Percentiles rank a stretch among this genome's conserved stretches.
Evolutionary conservation across 1,140 invertebrate species (phyloP).

Genomic region (Leguminivora glycinivorella): DNA sequence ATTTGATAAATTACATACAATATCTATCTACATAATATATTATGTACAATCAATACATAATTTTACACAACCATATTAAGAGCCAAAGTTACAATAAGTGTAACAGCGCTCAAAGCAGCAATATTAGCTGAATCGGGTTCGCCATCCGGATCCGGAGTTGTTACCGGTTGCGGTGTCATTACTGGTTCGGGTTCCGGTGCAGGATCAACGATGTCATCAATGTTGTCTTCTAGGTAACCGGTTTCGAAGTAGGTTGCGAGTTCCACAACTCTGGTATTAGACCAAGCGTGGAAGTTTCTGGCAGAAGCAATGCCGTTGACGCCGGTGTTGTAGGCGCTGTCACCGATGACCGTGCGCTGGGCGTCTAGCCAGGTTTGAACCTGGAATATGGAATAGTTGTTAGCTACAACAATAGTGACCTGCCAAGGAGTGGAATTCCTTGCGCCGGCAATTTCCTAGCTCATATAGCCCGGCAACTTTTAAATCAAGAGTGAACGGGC

Average conservation of each 20-base stretch:
- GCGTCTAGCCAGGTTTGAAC: conserved; percentile 53
- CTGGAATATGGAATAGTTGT: conserved; percentile 39
- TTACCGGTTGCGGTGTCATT: background rate
- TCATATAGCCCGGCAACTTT: too few relatives aligned
- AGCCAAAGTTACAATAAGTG: conserved; percentile 43
- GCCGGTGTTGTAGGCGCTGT: conserved; percentile 44
- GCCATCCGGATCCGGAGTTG: background rate
- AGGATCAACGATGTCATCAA: conserved; percentile 39
- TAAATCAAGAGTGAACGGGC: too few relatives aligned
- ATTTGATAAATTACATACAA: background rate
- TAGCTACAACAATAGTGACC: conserved; percentile 15
- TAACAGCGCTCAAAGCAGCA: conserved; percentile 45
- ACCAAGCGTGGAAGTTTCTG: conserved; percentile 53
- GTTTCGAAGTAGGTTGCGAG: conserved; percentile 53
- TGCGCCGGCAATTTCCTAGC: too few relatives aligned
- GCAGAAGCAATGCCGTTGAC: conserved; percentile 42
- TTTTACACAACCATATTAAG: conserved; percentile 38
- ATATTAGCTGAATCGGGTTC: conserved; percentile 48
- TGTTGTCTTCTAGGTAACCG: conserved; percentile 56
- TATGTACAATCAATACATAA: background rate
- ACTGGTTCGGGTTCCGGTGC: conserved; percentile 5
- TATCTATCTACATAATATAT: conserved; percentile 19
- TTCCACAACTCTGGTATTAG: conserved; percentile 45
- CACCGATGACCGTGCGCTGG: conserved; percentile 44
- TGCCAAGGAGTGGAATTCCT: too few relatives aligned